Conservation (phyloP, 2,113 vertebrate species). For the Gadus chalcogrammus region DNA sequence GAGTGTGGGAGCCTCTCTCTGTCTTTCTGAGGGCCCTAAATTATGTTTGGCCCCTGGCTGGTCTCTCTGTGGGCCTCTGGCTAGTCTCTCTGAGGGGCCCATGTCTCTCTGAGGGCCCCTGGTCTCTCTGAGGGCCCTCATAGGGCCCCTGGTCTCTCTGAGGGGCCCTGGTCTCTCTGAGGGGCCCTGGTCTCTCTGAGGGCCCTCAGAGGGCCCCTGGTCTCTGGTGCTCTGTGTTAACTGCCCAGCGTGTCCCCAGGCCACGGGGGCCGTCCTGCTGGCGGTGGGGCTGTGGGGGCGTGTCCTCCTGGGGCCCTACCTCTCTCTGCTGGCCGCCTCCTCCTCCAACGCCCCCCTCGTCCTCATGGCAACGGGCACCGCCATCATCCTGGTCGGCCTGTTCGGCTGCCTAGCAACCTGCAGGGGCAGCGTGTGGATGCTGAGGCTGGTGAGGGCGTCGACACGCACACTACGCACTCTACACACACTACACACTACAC, state of each 20-base stretch:
- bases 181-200: neutral
- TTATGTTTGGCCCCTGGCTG: no score
- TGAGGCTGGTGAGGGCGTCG: slow-evolving; percentile 81
- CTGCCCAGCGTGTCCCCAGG: slow-evolving; percentile 58
- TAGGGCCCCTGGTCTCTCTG: no score
- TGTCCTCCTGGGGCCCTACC: slow-evolving; percentile 86
- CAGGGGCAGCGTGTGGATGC: slow-evolving; percentile 90
- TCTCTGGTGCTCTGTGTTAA: neutral
- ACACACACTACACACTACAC: no score
- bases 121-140: no score
- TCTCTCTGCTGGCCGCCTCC: slow-evolving; percentile 80
- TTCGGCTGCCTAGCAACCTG: slow-evolving; percentile 94
- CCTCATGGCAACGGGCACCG: slow-evolving; percentile 81
- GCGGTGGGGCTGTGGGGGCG: slow-evolving; percentile 89
- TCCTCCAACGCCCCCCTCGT: slow-evolving; percentile 87
- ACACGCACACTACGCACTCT: neutral
- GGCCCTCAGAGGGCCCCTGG: neutral
- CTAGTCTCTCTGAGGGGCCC: no score
- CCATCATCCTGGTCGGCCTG: slow-evolving; percentile 87
- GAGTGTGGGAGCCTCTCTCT: no score
- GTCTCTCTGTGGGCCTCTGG: no score
- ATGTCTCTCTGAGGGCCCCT: no score
- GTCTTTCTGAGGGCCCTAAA: no score
- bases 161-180: no score
- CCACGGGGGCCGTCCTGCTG: slow-evolving; percentile 88